Conservation (phyloP, 1,140 invertebrate genomes). For the Hydropsyche tenuis region DNA sequence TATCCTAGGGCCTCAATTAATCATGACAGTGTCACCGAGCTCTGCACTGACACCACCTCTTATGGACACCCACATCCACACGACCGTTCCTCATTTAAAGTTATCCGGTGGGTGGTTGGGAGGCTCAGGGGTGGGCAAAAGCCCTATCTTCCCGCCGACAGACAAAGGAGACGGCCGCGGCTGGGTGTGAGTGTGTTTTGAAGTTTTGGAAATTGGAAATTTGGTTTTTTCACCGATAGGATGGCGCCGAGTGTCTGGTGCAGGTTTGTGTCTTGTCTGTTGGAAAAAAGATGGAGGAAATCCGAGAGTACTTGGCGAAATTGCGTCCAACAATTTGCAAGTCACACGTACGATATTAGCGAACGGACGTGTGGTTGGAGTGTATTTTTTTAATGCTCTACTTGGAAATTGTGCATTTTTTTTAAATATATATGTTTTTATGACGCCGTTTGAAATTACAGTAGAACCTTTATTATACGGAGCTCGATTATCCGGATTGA, state of each 20-base stretch:
- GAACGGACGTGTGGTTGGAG: not conserved
- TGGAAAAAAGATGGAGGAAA: slow-evolving; percentile 30
- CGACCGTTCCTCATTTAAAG: not conserved
- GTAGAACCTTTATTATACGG: too few species aligned
- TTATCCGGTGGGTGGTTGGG: too few species aligned
- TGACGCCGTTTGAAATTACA: too few species aligned
- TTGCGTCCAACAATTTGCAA: slow-evolving; percentile 46
- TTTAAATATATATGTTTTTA: not conserved
- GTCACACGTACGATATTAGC: slow-evolving; percentile 36
- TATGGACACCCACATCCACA: slow-evolving; percentile 20
- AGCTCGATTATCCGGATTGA: too few species aligned
- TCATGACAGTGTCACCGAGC: slow-evolving; percentile 39
- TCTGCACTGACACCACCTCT: slow-evolving; percentile 35
- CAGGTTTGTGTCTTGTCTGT: slow-evolving; percentile 36
- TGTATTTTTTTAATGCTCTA: not conserved
- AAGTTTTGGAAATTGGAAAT: too few species aligned
- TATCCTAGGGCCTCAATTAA: slow-evolving; percentile 38
- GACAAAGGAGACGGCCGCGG: not conserved
- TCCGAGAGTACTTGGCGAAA: slow-evolving; percentile 44
- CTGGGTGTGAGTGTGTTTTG: not conserved
- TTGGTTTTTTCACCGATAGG: too few species aligned
- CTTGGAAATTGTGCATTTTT: not conserved
- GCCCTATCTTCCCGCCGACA: not conserved
- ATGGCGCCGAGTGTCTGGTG: slow-evolving; percentile 31
- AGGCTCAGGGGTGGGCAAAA: not conserved